Evolutionary conservation across 2,888 invertebrate genomes (phyloP), one percentile per base, ranked within the genome.

Genomic region (Lysandra coridon): DNA sequence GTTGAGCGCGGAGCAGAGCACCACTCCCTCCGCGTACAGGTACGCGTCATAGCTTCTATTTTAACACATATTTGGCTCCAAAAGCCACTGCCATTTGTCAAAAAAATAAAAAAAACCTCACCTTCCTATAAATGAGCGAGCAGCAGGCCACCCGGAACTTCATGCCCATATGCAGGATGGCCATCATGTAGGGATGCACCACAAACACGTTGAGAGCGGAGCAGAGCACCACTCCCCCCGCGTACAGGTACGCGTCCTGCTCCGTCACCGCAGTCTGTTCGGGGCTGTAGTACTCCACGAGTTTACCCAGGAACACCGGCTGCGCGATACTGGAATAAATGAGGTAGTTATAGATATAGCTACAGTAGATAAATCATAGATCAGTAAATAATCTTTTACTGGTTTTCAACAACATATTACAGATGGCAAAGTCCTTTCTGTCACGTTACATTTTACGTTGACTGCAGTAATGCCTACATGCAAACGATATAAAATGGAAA

Each of bases 171-270:
- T 97, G 97, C 79, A 97, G 95, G 23, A 97, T 96, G 30, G 96
- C 96, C 95, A 98, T 96, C 96, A 98, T 98, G 87, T 97, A 98
- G 0, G 98, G 98, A 91, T 99, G 99, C 82, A 97, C 96, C n/a
- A 97, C 93, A 83, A 98, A 93, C 40, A 98, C 96, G 85, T 97
- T 97, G 76, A 97, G 86, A 0, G 96, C 96, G 0, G 98, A 97
- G 85, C 97, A 97, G 30, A 97, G 84, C 17, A 97, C 95, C 53
- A 98, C 96, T 4, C 96, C 96, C 0, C 93, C 95, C 0, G 98
- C 97, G 88, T 97, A 98, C 78, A 97, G 88, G 87, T 97, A 98
- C 0, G 98, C 98, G 44, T 96, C 95, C 3, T 92, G 86, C 74
- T 91, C 86, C 23, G 87, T 87, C 82, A 94, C 89, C 0, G 85